Conservation (phyloP, 2,888 invertebrate genomes). For the Molanna angustata region DNA sequence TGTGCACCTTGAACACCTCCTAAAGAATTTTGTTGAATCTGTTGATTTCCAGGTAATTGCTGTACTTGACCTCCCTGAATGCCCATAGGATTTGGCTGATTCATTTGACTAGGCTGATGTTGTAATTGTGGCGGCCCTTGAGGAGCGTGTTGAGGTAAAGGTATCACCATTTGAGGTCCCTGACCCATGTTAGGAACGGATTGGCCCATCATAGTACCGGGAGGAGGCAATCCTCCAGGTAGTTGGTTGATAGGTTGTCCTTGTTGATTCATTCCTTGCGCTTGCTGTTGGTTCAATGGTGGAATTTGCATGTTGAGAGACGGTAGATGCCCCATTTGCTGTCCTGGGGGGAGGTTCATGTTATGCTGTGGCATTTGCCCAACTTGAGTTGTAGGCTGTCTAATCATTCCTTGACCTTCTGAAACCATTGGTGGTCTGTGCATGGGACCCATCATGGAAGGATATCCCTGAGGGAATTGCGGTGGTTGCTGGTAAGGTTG, state of each 20-base stretch:
- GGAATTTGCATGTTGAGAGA: slow-evolving; percentile 19
- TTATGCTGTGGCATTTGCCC: slow-evolving; percentile 37
- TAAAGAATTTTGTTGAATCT: slow-evolving; percentile 32
- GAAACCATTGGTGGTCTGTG: slow-evolving; percentile 50
- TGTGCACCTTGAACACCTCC: slow-evolving; percentile 15
- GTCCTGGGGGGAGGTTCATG: slow-evolving; percentile 36
- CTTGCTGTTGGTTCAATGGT: slow-evolving; percentile 16
- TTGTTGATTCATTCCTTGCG: slow-evolving; percentile 23
- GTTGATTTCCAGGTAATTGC: slow-evolving; percentile 38
- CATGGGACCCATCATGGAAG: slow-evolving; percentile 40
- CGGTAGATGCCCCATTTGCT: slow-evolving; percentile 21
- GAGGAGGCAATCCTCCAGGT: slow-evolving; percentile 20
- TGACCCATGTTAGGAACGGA: slow-evolving; percentile 20
- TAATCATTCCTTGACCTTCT: slow-evolving; percentile 39
- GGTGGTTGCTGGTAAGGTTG: slow-evolving; percentile 53
- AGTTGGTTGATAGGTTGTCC: slow-evolving; percentile 22
- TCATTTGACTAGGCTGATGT: slow-evolving; percentile 4
- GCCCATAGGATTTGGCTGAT: slow-evolving; percentile 10
- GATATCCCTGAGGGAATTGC: slow-evolving; percentile 46
- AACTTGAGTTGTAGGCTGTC: slow-evolving; percentile 40
- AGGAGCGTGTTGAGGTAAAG: slow-evolving; percentile 19
- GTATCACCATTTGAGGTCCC: slow-evolving; percentile 22
- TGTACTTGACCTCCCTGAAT: slow-evolving; percentile 29
- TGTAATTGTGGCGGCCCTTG: slow-evolving; percentile 33
- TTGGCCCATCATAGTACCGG: slow-evolving; percentile 16